Conservation (phyloP, 2,113 vertebrate species). For the Dasyurus viverrinus region DNA sequence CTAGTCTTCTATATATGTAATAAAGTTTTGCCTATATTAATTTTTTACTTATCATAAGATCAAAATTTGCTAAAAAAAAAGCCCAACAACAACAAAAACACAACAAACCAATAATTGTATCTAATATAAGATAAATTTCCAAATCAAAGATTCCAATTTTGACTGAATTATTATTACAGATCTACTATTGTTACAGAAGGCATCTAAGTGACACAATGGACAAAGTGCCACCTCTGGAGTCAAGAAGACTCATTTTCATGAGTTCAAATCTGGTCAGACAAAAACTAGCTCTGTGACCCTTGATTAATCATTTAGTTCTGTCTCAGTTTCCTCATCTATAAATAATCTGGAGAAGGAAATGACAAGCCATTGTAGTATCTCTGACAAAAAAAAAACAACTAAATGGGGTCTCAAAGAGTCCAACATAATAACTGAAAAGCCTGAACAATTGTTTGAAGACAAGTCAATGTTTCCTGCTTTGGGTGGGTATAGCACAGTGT, state of each 20-base stretch:
- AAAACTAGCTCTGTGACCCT: background rate
- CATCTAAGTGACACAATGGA: background rate
- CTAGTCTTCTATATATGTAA: background rate
- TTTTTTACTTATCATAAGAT: background rate
- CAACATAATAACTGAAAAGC: background rate
- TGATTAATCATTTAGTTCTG: background rate
- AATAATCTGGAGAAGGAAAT: background rate
- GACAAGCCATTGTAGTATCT: background rate
- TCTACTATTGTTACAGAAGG: background rate
- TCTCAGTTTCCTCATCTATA: background rate
- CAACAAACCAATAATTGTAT: background rate
- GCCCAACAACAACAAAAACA: background rate
- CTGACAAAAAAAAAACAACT: background rate
- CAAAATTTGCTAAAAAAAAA: background rate
- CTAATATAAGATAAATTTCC: background rate
- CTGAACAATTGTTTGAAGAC: background rate
- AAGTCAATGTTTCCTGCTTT: background rate
- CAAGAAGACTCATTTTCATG: background rate
- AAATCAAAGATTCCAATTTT: background rate
- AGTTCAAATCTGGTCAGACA: background rate
- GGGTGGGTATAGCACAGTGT: background rate
- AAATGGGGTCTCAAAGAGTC: background rate
- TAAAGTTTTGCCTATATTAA: background rate
- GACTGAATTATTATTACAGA: background rate
- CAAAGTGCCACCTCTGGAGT: background rate